phyloP scores from a whole-genome alignment of 2,113 vertebrate genomes.

The Aegotheles bennettii region DNA sequence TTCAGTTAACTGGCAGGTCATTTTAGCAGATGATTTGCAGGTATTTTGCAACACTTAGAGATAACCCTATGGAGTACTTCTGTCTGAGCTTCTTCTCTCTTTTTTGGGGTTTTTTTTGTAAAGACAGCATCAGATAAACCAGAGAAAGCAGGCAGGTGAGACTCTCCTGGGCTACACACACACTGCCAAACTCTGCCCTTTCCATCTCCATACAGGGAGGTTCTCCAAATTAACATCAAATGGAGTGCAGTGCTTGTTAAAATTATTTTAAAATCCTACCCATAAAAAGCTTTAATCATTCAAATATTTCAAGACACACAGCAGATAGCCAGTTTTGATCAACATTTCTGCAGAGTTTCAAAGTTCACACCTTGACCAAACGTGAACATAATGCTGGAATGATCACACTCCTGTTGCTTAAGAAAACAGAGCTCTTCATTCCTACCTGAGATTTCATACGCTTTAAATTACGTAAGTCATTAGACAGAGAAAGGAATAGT shows the following conservation, averaged over 20 bases:
- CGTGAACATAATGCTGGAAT: not conserved
- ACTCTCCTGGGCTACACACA: not conserved
- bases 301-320: not conserved
- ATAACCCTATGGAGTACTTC: constrained; percentile 12
- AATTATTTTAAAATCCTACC: not conserved
- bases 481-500: not conserved
- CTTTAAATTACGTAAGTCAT: not conserved
- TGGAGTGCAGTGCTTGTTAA: not conserved
- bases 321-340: not conserved
- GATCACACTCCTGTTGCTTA: not conserved
- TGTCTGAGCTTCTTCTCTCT: not conserved
- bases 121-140: constrained; percentile 19
- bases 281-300: not conserved
- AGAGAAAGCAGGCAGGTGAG: constrained; percentile 27
- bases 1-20: constrained; percentile 41
- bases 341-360: not conserved
- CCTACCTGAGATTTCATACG: not conserved
- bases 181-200: not conserved
- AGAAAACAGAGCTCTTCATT: not conserved
- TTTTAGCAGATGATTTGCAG: constrained; percentile 49
- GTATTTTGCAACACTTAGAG: constrained; percentile 14
- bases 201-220: not conserved
- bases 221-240: not conserved
- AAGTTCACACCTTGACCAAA: not conserved
- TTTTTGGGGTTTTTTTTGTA: not conserved